Percentiles rank a stretch among this genome's conserved stretches.
These are phyloP conservation scores for Toxotes lorentzi DNA, from an alignment of 2,797 vertebrate genomes.

Conservation along the genomic window DNA sequence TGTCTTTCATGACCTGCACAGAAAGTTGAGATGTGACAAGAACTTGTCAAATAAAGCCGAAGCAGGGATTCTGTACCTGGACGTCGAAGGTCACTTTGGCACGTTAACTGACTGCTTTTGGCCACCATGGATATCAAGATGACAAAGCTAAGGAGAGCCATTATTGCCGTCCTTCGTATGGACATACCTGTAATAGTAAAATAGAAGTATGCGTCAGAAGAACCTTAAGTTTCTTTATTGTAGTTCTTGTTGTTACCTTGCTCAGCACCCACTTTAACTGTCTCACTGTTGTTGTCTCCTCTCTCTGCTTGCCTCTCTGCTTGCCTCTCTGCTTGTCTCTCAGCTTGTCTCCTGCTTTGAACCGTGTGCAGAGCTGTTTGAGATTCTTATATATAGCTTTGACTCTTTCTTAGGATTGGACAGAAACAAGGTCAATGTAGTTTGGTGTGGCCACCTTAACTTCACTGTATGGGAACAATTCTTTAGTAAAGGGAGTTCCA, in stretches of 20 bases:
- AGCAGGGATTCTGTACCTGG: slow-evolving; percentile 73
- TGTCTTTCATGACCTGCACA: not conserved
- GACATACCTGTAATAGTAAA: slow-evolving; percentile 27
- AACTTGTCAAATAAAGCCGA: not conserved
- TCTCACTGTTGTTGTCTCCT: slow-evolving; percentile 9
- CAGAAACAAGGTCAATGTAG: slow-evolving; percentile 73
- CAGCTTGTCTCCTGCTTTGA: slow-evolving; percentile 28
- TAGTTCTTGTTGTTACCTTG: slow-evolving; percentile 3
- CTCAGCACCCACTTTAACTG: slow-evolving; percentile 48
- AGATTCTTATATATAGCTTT: slow-evolving; percentile 72
- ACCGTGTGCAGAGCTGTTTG: slow-evolving; percentile 3
- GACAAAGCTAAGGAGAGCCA: slow-evolving; percentile 56
- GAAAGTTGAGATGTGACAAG: not conserved
- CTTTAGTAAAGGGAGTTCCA: slow-evolving; percentile 61
- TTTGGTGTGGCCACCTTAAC: slow-evolving; percentile 58
- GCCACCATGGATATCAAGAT: slow-evolving; percentile 57
- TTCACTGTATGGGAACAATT: slow-evolving; percentile 57
- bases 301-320: not conserved
- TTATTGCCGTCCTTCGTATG: slow-evolving; percentile 44
- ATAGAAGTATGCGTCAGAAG: slow-evolving; percentile 24
- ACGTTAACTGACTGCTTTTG: slow-evolving; percentile 60
- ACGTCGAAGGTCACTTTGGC: slow-evolving; percentile 46
- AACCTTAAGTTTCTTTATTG: not conserved
- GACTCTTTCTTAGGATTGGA: slow-evolving; percentile 60
- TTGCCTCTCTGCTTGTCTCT: slow-evolving; percentile 5